A percentile compares a stretch with the other conserved stretches of the same genome.
phyloP scores from a whole-genome alignment of 2,113 vertebrate species.

The human region DNA sequence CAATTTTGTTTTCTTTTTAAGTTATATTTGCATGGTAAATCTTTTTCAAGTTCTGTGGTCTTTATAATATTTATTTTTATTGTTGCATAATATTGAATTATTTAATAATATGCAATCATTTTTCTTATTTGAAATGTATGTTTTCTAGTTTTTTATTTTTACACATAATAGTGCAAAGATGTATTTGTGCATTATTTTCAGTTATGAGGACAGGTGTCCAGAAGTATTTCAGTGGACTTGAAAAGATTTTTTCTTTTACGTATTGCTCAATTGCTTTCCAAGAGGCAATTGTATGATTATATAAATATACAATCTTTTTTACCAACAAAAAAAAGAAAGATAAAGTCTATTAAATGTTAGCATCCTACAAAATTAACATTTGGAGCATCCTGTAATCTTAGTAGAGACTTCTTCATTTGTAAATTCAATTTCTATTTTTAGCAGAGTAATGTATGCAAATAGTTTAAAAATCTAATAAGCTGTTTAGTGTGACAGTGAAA shows the following conservation, averaged over 20 bases:
- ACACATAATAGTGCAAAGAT: background rate
- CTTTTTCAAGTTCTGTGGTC: background rate
- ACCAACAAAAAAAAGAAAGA: background rate
- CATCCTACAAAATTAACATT: background rate
- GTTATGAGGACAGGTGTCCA: background rate
- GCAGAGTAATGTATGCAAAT: background rate
- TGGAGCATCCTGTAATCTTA: background rate
- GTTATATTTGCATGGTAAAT: background rate
- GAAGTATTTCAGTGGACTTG: background rate
- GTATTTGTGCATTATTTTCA: background rate
- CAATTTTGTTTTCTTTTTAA: slow-evolving; percentile 8
- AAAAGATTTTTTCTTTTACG: background rate
- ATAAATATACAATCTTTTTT: background rate
- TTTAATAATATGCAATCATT: background rate
- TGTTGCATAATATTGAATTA: background rate
- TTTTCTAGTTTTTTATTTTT: slow-evolving; percentile 8
- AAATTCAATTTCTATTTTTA: background rate
- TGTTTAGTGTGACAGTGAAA: background rate
- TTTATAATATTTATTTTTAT: background rate
- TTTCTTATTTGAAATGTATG: background rate
- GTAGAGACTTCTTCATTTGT: slow-evolving; percentile 12
- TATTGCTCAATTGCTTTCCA: background rate
- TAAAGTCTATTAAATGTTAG: background rate
- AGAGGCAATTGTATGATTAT: background rate
- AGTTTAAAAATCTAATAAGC: background rate